Conservation (phyloP, 2,888 invertebrate species). For the Nomada goodeniana region DNA sequence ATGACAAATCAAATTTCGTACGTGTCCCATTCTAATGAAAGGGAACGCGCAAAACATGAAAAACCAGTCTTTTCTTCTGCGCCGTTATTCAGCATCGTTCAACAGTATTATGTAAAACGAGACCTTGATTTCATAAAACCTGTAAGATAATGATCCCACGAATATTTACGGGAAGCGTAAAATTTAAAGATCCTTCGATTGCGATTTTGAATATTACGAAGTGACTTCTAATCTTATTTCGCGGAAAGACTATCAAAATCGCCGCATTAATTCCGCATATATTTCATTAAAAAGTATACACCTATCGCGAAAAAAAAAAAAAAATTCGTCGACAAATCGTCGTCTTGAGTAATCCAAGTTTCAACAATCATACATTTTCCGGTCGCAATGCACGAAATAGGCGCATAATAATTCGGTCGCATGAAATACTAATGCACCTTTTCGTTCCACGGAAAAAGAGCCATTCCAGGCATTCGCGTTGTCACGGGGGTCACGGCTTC, state of each 20-base stretch:
- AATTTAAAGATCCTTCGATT: slow-evolving; percentile 10
- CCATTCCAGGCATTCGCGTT: slow-evolving; percentile 71
- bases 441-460: not conserved
- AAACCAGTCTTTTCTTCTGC: not conserved
- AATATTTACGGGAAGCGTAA: slow-evolving; percentile 48
- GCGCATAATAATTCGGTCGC: not conserved
- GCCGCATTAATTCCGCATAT: too few species aligned
- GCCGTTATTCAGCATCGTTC: slow-evolving; percentile 60
- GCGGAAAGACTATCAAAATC: not conserved
- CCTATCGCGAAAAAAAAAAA: too few species aligned
- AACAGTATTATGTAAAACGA: slow-evolving; percentile 64
- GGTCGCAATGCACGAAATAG: not conserved
- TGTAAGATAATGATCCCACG: slow-evolving; percentile 67
- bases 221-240: not conserved
- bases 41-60: not conserved
- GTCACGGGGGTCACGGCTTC: slow-evolving; percentile 70
- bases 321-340: too few species aligned
- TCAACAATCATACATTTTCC: too few species aligned
- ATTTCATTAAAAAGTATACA: too few species aligned
- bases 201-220: not conserved
- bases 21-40: not conserved
- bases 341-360: too few species aligned
- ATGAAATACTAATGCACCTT: slow-evolving; percentile 7
- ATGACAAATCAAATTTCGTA: not conserved
- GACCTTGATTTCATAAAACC: slow-evolving; percentile 76